Evolutionary conservation across 2,888 invertebrate genomes (phyloP), one percentile per base, ranked within the genome.

Genomic region (Escarpia spicata): DNA sequence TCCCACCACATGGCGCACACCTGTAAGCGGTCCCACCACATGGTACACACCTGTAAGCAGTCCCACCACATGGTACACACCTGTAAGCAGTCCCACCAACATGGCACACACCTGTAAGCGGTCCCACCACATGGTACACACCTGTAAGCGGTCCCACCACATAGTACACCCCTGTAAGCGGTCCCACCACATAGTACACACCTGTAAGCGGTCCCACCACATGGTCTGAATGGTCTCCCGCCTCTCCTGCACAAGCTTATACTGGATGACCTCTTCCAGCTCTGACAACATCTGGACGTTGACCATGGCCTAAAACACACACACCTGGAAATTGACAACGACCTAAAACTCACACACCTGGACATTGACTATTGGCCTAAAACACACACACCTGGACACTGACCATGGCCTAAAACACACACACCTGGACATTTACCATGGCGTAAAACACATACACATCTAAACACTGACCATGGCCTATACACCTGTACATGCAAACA

Each of bases 251-350:
- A 99, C 98, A 90, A 99, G 97, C 96, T 99, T 99, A 96, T 98
- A 99, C 95, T 99, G 99, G 92, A 99, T 99, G 0, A 99, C 98
- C 97, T 99, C 99, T 96, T 99, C 99, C 93, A 99, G 97, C 96
- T 99, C 99, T 0, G 99, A 98, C 92, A 99, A 97, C 97, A 99
- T 98, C 96, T 99, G 99, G 0, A 99, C 99, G 94, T 98, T 98
- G 0, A 99, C 99, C 98, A 99, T 98, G 93, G 96, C 95, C 97
- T 96, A 93, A 0, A 93, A 92, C 91, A 92, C 90, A 93, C 75
- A 75, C 26, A 75, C 6, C 75, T 75, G 75, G 6, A 75, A 3
- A 75, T 75, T 26, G 26, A 75, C 26, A 3, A 26, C 26, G 0
- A 26, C 0, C 0, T 26, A 75, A 19, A 75, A 52, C 52, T n/a